These are phyloP conservation scores for Plectrocnemia conspersa DNA, from an alignment of 1,140 invertebrate species.

Conservation along the genomic window DNA sequence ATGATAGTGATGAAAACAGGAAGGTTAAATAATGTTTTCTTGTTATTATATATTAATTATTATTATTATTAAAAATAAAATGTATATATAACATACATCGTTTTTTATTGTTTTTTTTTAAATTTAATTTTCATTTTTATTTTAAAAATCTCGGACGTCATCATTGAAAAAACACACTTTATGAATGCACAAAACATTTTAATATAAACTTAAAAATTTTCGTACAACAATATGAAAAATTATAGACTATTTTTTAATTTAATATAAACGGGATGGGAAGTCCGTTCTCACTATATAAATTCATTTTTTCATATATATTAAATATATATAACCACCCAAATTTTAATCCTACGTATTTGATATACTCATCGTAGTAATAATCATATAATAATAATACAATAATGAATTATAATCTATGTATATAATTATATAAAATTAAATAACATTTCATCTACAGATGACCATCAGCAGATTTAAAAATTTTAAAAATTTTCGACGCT, in stretches of 20 bases:
- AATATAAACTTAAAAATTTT: conserved; percentile 81
- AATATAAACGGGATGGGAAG: conserved; percentile 59
- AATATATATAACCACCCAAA: conserved; percentile 33
- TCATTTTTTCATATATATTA: too few species aligned
- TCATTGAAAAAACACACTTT: neutral
- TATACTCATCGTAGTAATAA: conserved; percentile 29
- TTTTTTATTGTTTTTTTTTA: neutral
- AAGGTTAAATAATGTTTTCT: too few species aligned
- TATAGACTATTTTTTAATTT: conserved; percentile 69
- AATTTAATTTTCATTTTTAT: conserved; percentile 29
- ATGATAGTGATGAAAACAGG: too few species aligned
- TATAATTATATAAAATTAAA: too few species aligned
- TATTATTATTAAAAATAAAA: neutral
- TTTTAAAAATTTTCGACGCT: too few species aligned
- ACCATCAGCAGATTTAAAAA: too few species aligned
- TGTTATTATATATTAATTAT: neutral
- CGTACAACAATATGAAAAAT: conserved; percentile 76
- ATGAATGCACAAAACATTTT: conserved; percentile 68
- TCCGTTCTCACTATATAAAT: conserved; percentile 61
- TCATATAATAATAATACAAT: conserved; percentile 25
- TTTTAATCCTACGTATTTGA: conserved; percentile 35
- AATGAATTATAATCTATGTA: conserved; percentile 27
- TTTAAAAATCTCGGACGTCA: neutral
- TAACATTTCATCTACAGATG: too few species aligned
- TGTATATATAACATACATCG: neutral